A percentile compares a stretch with the other conserved stretches of the same genome.
phyloP scores from a whole-genome alignment of 2,797 vertebrate species.

The Enteromius anoplus region DNA sequence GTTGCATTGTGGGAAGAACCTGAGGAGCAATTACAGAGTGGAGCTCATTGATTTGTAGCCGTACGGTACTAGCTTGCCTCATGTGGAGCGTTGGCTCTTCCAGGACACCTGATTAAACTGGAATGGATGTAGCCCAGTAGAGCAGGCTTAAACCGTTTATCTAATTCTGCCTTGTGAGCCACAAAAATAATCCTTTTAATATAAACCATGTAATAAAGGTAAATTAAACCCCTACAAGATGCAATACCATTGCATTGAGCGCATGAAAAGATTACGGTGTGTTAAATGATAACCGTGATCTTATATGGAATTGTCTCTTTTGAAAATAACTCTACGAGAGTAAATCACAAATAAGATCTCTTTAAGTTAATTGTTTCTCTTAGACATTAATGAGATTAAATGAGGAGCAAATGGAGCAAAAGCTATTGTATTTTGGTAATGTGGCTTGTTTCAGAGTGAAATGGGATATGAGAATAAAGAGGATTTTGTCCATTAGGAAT shows the following conservation, averaged over 20 bases:
- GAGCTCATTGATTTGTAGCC: slow-evolving; percentile 51
- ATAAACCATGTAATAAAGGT: slow-evolving; percentile 16
- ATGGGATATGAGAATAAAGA: neutral
- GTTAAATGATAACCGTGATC: slow-evolving; percentile 26
- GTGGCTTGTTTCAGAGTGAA: slow-evolving; percentile 2
- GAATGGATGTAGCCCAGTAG: slow-evolving; percentile 29
- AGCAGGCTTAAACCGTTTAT: slow-evolving; percentile 16
- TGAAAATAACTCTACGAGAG: slow-evolving; percentile 4
- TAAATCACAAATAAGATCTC: neutral
- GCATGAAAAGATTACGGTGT: neutral
- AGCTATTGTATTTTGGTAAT: neutral
- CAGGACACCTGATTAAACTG: slow-evolving; percentile 36
- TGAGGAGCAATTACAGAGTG: slow-evolving; percentile 47
- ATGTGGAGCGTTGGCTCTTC: slow-evolving; percentile 24
- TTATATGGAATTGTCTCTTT: neutral
- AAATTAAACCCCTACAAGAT: slow-evolving; percentile 19
- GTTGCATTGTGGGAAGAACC: slow-evolving; percentile 41
- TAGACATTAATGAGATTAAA: slow-evolving; percentile 6
- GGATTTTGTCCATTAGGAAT: neutral
- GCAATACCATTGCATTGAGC: neutral
- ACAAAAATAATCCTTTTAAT: slow-evolving; percentile 43
- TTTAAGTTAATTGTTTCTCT: neutral
- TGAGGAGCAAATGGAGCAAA: neutral
- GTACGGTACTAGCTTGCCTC: neutral
- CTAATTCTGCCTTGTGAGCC: slow-evolving; percentile 13